phyloP scores from a whole-genome alignment of 2,888 invertebrate species.

The Lasioglossum villosulum region DNA sequence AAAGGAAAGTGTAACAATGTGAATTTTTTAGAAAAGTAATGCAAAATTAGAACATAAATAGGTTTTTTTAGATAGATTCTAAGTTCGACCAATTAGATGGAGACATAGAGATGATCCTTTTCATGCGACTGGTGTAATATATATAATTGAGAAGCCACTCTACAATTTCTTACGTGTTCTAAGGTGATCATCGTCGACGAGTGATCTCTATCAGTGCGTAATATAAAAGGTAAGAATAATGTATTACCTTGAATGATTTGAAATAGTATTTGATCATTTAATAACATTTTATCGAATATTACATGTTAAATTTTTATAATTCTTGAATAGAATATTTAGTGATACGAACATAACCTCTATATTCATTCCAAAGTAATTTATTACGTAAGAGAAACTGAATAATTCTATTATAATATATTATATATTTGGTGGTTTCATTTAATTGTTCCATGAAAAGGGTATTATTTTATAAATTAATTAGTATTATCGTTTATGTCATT shows the following conservation, averaged over 20 bases:
- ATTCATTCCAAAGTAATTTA: constrained; percentile 42
- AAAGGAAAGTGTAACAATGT: background rate
- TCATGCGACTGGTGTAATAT: background rate
- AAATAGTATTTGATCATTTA: constrained; percentile 8
- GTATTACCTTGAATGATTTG: constrained; percentile 15
- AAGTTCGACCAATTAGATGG: constrained; percentile 3
- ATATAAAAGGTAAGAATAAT: constrained; percentile 49
- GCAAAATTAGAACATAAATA: background rate
- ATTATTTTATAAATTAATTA: background rate
- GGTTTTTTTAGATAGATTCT: background rate
- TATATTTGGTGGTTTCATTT: background rate
- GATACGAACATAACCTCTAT: constrained; percentile 47
- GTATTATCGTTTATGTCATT: background rate
- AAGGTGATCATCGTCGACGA: constrained; percentile 32
- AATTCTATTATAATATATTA: constrained; percentile 11
- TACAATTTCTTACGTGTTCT: constrained; percentile 22
- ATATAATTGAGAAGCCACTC: background rate
- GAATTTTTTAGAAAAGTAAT: background rate
- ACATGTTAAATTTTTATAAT: background rate
- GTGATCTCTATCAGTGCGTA: background rate
- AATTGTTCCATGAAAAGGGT: background rate
- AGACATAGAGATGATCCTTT: background rate
- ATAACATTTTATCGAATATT: background rate
- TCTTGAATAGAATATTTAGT: background rate
- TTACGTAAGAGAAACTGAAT: constrained; percentile 62